Conservation (phyloP, 2,113 vertebrate species). For the Mellivora capensis region DNA sequence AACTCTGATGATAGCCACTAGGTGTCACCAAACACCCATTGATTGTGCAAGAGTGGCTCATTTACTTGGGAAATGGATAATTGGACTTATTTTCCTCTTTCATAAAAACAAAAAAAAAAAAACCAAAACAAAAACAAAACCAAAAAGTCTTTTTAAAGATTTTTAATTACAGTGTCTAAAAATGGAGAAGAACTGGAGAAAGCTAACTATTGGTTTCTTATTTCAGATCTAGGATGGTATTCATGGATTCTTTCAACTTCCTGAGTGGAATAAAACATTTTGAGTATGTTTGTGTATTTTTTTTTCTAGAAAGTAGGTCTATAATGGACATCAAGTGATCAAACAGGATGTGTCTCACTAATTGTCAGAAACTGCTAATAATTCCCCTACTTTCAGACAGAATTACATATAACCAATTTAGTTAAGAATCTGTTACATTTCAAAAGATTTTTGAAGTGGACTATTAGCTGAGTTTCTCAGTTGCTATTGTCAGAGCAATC, state of each 20-base stretch:
- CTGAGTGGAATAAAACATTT: background rate
- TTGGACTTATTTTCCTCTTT: background rate
- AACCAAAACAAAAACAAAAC: too few relatives aligned
- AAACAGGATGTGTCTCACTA: background rate
- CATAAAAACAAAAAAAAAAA: background rate
- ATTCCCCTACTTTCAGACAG: background rate
- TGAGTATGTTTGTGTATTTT: background rate
- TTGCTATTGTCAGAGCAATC: background rate
- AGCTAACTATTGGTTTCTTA: background rate
- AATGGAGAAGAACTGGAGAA: background rate
- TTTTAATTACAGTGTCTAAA: background rate
- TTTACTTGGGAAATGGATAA: background rate
- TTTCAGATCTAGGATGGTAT: background rate
- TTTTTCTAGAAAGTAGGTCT: background rate
- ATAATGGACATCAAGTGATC: background rate
- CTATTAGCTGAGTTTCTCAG: background rate
- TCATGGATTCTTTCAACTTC: background rate
- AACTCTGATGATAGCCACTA: slow-evolving; percentile 58
- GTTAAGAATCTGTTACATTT: background rate
- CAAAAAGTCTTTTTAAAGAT: background rate
- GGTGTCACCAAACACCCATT: slow-evolving; percentile 79
- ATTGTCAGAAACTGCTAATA: background rate
- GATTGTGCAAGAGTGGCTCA: background rate
- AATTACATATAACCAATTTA: background rate
- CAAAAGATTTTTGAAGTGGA: background rate